phyloP scores from a whole-genome alignment of 1,140 invertebrate species.

The Papilio dardanus region DNA sequence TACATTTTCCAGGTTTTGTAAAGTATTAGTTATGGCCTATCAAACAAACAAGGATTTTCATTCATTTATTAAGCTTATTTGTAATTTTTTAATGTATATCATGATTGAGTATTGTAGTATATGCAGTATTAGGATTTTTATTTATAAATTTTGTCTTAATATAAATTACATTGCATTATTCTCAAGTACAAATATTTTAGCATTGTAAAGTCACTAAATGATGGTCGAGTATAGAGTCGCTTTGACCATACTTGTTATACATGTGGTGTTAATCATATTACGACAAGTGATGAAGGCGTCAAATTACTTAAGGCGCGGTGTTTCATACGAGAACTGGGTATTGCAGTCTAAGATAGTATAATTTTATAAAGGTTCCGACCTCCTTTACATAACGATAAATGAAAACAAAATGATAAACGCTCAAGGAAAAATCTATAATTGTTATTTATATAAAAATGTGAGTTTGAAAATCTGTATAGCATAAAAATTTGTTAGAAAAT shows the following conservation, averaged over 20 bases:
- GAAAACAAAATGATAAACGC: not conserved
- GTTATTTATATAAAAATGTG: not conserved
- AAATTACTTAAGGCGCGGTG: not conserved
- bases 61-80: too few species aligned
- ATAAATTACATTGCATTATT: not conserved
- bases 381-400: not conserved
- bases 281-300: not conserved
- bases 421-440: too few species aligned
- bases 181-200: not conserved
- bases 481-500: not conserved
- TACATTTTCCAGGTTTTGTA: not conserved
- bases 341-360: not conserved
- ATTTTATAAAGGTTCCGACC: not conserved
- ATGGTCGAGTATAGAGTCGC: not conserved
- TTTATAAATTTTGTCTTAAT: not conserved
- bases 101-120: too few species aligned
- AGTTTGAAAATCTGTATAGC: not conserved
- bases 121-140: too few species aligned
- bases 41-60: too few species aligned
- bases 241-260: not conserved
- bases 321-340: not conserved
- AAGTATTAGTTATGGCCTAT: not conserved
- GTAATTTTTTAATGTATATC: too few species aligned
- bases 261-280: constrained; percentile 1
- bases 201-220: not conserved